These are phyloP conservation scores for Glaucopsyche alexis DNA, from an alignment of 2,888 invertebrate genomes.

Conservation along the genomic window DNA sequence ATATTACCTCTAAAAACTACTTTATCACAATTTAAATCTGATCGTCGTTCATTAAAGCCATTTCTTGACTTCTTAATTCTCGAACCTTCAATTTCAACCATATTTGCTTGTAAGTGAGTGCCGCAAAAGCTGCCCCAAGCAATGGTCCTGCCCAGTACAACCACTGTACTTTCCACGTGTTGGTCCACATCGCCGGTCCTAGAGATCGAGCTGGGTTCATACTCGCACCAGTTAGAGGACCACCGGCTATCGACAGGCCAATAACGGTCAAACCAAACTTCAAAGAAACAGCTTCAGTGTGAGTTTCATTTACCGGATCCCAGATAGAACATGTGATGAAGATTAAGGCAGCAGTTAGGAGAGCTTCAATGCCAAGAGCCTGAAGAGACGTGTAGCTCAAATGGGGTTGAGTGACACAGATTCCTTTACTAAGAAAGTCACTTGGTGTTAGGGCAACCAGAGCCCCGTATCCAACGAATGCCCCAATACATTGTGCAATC, in stretches of 20 bases:
- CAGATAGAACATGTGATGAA: constrained; percentile 85
- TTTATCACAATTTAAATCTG: constrained; percentile 4
- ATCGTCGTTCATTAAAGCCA: neutral
- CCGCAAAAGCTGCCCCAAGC: constrained; percentile 52
- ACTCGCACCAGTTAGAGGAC: constrained; percentile 84
- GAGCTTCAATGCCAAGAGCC: constrained; percentile 81
- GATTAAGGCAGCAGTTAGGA: constrained; percentile 82
- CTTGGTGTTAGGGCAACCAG: constrained; percentile 74
- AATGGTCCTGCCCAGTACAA: constrained; percentile 85
- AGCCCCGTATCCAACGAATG: constrained; percentile 83
- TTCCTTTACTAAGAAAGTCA: constrained; percentile 53
- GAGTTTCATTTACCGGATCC: constrained; percentile 85
- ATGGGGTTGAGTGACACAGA: constrained; percentile 83
- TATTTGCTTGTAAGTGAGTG: constrained; percentile 54
- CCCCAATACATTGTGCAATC: constrained; percentile 83
- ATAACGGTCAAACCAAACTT: constrained; percentile 84
- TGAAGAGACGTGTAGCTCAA: constrained; percentile 67
- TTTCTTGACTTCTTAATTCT: neutral
- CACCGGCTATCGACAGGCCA: constrained; percentile 83
- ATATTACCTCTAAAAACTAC: neutral
- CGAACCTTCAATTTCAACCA: constrained; percentile 44
- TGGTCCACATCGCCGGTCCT: constrained; percentile 86
- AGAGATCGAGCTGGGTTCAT: constrained; percentile 87
- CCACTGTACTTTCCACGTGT: constrained; percentile 84
- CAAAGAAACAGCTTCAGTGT: constrained; percentile 82